Evolutionary conservation across 2,888 invertebrate genomes (phyloP), one percentile per base, ranked within the genome.

Genomic region (Steinernema carpocapsae): DNA sequence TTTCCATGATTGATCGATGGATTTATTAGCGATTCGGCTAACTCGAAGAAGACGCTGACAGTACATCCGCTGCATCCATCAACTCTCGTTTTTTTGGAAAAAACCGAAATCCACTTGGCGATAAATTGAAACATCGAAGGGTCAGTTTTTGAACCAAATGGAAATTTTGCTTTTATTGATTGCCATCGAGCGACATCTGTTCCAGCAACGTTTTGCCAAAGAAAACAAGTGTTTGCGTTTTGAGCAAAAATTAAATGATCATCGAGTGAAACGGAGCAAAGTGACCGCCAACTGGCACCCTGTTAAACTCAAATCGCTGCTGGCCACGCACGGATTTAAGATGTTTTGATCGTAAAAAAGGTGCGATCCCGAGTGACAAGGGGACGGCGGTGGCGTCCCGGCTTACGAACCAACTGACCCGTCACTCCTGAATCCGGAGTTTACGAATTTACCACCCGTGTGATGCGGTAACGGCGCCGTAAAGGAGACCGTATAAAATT

Each of bases 21-120:
- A 17, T 24, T 42, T 43, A 70, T 70, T 3, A 19, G 70, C 37
- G 43, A 6, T 14, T 22, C 52, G 14, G 14, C 32, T 52, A 52
- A 42, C 17, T 29, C 29, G n/a, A 22, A 19, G n/a, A 22, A 19
- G 4, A 1, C 19, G 12, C 70, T 19, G n/a, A 12, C 70, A 24
- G 19, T 42, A 43, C 29, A 70, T 70, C 37, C 19, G 26, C 14
- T n/a, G 14, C 37, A 70, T 70, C 42, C 10, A 70, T 42, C 4
- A 37, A 10, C n/a, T 10, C 71, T 73, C 74, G 46, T 56, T 77
- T 17, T 76, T 59, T 32, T 37, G 37, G 4, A 37, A 37, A 37
- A 37, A 37, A 37, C 37, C 37, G 32, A 52, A 32, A 43, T 75
- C 29, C 74, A 73, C 26, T 72, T 70, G 72, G 76, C 48, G 42